These are phyloP conservation scores for Silurus glanis DNA, from an alignment of 2,113 vertebrate species.

Conservation along the genomic window DNA sequence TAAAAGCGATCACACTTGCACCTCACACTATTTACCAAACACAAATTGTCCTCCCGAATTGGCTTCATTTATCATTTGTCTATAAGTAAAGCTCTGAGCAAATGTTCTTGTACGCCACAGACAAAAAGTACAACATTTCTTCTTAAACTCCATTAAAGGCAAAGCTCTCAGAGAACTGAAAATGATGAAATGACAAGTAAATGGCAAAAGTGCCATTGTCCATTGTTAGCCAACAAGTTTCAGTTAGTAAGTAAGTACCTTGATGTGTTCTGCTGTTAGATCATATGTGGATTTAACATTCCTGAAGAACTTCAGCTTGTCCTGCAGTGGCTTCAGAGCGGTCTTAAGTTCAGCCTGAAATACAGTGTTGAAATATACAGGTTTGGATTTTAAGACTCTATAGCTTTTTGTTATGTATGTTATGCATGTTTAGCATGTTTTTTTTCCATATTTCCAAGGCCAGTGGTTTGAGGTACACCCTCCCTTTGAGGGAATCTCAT, in stretches of 20 bases:
- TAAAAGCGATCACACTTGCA: slow-evolving; percentile 4
- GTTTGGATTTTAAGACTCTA: background rate
- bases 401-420: background rate
- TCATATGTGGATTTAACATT: slow-evolving; percentile 65
- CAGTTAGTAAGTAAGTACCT: slow-evolving; percentile 63
- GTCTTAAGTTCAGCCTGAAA: slow-evolving; percentile 74
- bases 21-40: background rate
- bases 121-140: background rate
- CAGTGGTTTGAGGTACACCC: background rate
- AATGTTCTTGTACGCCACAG: background rate
- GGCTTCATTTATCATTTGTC: background rate
- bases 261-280: slow-evolving; percentile 69
- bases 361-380: background rate
- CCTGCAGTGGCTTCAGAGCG: slow-evolving; percentile 70
- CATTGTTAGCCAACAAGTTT: background rate
- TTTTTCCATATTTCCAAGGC: background rate
- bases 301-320: slow-evolving; percentile 69
- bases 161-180: background rate
- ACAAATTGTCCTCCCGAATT: background rate
- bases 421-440: background rate
- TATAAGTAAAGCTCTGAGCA: background rate
- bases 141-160: background rate
- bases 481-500: background rate
- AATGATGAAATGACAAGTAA: background rate
- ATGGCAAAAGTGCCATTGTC: background rate